Percentiles rank a stretch among this genome's conserved stretches.
Conservation (phyloP, 2,888 invertebrate species). For the Philereme vetulata region DNA sequence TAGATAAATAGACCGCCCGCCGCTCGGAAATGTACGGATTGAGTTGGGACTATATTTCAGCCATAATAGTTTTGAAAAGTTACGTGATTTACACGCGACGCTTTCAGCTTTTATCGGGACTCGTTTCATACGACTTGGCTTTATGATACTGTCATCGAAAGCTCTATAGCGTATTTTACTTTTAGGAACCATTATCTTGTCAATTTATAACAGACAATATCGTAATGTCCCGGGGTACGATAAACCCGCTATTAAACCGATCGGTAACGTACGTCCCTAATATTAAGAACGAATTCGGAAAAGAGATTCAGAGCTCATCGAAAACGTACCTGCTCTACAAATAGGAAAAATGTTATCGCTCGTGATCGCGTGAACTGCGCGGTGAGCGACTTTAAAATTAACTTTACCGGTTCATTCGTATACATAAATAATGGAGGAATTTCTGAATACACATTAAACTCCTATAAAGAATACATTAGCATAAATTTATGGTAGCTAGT, state of each 20-base stretch:
- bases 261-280: constrained; percentile 41
- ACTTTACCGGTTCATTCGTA: constrained; percentile 83
- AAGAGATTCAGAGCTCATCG: constrained; percentile 56
- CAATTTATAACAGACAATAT: constrained; percentile 56
- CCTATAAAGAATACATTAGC: constrained; percentile 85
- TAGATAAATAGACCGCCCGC: constrained; percentile 83
- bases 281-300: constrained; percentile 60
- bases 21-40: constrained; percentile 84
- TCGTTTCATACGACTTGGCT: constrained; percentile 66
- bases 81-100: constrained; percentile 81
- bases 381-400: constrained; percentile 81
- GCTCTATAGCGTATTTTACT: constrained; percentile 69
- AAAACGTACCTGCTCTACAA: constrained; percentile 55
- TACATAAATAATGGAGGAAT: constrained; percentile 83
- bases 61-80: constrained; percentile 83
- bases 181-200: constrained; percentile 60
- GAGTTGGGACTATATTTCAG: constrained; percentile 83
- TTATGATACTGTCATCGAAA: constrained; percentile 72
- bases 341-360: constrained; percentile 68
- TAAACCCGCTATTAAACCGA: constrained; percentile 52
- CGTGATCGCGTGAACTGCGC: constrained; percentile 69
- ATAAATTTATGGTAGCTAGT: constrained; percentile 83
- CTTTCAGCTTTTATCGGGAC: constrained; percentile 75
- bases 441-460: constrained; percentile 84
- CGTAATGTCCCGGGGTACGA: constrained; percentile 42